phyloP scores from a whole-genome alignment of 2,113 vertebrate species.

The Gymnogyps californianus region DNA sequence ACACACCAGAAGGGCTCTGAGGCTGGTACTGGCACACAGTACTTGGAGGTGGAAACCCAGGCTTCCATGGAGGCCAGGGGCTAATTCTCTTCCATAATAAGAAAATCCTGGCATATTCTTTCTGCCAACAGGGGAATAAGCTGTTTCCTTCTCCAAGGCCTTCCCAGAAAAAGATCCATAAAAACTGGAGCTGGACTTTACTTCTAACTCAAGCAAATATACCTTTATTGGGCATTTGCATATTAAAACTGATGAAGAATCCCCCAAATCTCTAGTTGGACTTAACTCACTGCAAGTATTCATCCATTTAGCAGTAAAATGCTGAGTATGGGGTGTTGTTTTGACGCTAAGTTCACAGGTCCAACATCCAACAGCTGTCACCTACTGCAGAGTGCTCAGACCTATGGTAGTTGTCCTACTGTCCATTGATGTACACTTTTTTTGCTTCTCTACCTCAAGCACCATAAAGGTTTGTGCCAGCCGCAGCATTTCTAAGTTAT shows the following conservation, averaged over 20 bases:
- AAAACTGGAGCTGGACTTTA: background rate
- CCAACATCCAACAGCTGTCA: background rate
- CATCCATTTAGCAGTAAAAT: background rate
- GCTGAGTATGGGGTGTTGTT: background rate
- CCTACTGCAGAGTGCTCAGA: background rate
- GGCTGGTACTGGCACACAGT: conserved; percentile 1
- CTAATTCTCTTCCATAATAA: background rate
- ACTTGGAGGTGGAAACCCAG: background rate
- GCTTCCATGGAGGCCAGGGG: background rate
- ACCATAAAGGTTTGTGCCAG: background rate
- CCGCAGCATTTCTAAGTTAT: background rate
- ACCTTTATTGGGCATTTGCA: background rate
- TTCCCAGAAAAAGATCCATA: background rate
- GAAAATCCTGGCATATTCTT: background rate
- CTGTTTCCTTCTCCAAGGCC: background rate
- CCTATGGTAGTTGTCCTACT: background rate
- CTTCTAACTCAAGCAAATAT: background rate
- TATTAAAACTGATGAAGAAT: background rate
- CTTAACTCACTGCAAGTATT: background rate
- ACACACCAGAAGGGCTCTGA: conserved; percentile 25
- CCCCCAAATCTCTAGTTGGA: background rate
- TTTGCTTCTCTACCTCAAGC: background rate
- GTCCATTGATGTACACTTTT: background rate
- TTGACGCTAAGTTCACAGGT: background rate
- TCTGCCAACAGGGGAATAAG: background rate